Percentiles rank a stretch among this genome's conserved stretches.
These are phyloP conservation scores for Mycalesis mineus DNA, from an alignment of 2,888 invertebrate genomes.

Conservation along the genomic window DNA sequence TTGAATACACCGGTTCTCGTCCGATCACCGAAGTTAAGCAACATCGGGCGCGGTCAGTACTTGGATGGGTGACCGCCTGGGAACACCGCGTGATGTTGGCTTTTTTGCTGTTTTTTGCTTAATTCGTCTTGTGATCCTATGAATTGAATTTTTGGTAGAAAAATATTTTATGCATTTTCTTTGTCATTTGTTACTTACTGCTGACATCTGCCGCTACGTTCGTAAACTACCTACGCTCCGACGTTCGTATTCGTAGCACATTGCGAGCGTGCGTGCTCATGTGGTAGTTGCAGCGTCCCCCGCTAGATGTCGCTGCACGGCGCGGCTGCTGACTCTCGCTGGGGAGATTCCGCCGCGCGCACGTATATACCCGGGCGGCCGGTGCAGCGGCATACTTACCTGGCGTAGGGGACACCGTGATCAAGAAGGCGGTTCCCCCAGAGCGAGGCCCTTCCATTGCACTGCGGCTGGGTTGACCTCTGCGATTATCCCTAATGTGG, in stretches of 20 bases:
- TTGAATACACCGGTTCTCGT: slow-evolving; percentile 34
- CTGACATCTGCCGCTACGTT: too few species aligned
- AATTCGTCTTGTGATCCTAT: too few species aligned
- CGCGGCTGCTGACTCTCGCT: slow-evolving; percentile 13
- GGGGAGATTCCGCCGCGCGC: background rate
- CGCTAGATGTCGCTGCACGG: slow-evolving; percentile 13
- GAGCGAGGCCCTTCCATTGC: slow-evolving; percentile 48
- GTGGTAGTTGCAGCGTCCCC: background rate
- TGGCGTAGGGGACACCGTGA: slow-evolving; percentile 48
- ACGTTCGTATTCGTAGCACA: too few species aligned
- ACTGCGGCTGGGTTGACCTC: slow-evolving; percentile 50
- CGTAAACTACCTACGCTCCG: too few species aligned
- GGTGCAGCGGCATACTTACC: slow-evolving; percentile 28
- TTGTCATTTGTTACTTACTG: too few species aligned
- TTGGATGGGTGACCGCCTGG: slow-evolving; percentile 60
- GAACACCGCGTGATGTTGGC: slow-evolving; percentile 40
- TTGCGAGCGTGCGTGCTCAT: too few species aligned
- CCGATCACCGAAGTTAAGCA: slow-evolving; percentile 42
- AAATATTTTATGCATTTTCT: too few species aligned
- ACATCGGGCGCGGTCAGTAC: slow-evolving; percentile 55
- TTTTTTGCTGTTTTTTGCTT: slow-evolving; percentile 4
- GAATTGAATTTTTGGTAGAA: too few species aligned
- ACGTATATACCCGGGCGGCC: background rate
- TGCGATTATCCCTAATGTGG: slow-evolving; percentile 52
- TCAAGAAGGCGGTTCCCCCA: slow-evolving; percentile 50